phyloP scores from a whole-genome alignment of 2,797 vertebrate species.

The Syngnathus rostellatus region DNA sequence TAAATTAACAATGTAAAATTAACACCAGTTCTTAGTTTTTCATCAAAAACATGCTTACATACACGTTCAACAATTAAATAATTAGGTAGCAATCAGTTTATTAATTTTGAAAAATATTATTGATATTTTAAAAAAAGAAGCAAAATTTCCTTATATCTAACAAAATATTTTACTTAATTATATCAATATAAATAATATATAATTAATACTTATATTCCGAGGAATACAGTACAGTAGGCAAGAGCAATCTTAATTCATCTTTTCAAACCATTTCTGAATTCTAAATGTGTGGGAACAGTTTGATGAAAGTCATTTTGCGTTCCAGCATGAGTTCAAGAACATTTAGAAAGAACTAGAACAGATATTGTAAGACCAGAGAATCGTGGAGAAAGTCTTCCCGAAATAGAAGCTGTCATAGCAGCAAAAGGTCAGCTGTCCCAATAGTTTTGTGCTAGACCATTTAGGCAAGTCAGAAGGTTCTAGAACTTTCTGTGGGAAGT shows the following conservation, averaged over 20 bases:
- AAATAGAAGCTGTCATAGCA: slow-evolving; percentile 2
- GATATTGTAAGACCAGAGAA: neutral
- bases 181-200: no score
- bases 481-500: slow-evolving; percentile 65
- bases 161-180: no score
- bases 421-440: neutral
- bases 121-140: no score
- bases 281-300: neutral
- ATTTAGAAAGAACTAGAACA: neutral
- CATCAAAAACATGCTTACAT: neutral
- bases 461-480: slow-evolving; percentile 29
- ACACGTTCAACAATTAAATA: neutral
- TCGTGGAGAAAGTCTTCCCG: neutral
- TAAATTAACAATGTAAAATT: no score
- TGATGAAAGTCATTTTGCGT: neutral
- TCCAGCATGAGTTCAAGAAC: neutral
- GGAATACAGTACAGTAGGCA: neutral
- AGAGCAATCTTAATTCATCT: neutral
- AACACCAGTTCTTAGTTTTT: neutral
- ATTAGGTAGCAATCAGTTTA: no score
- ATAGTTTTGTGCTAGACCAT: neutral
- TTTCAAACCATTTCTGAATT: neutral
- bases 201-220: no score
- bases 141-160: no score
- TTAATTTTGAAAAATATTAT: no score